Evolutionary conservation across 53 echinoderm and acorn worm genomes (phyloP), one percentile per base, ranked within the genome.

Genomic region (Holothuria leucospilota): DNA sequence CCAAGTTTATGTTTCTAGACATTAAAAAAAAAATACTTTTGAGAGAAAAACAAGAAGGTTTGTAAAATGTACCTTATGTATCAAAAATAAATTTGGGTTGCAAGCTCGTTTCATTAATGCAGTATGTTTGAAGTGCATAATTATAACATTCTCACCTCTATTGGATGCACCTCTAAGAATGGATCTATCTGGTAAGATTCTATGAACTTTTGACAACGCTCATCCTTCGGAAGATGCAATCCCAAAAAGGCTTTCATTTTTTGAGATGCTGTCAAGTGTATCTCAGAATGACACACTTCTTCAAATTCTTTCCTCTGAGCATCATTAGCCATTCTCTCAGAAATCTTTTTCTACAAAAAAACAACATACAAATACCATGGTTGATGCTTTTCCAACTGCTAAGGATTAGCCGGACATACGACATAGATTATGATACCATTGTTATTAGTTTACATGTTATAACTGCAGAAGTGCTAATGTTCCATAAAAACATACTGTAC

Each of bases 321-420:
- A 75, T 75, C 75, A 75, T 75, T 52, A 75, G 49, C 51, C 75
- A 75, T 75, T 49, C 75, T 75, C 51, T 39, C 52, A 11, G 75
- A 42, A 2, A 46, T 75, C 21, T 23, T 52, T 75, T 52, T 49
- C 75, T 75, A 52, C 26, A 20, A 9, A 49, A 25, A 20, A 24
- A 75, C 24, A 49, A 34, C 13, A 29, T 13, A 14, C 3, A 68
- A 68, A 34, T 68, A 68, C 28, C 4, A 40, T 40, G 40, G 40
- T 40, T 40, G 40, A 40, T 40, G 4, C 40, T 40, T 40, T n/a
- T 7, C 4, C 40, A 40, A 40, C 40, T 40, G 40, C 7, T 5
- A 40, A 40, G 40, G 40, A 40, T 40, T 40, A 40, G 40, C 40
- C 7, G n/a, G n/a, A n/a, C 40, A 40, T 40, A 40, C 7, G 40